These are phyloP conservation scores for Xylophagus ater DNA, from an alignment of 2,888 invertebrate species.

Conservation along the genomic window DNA sequence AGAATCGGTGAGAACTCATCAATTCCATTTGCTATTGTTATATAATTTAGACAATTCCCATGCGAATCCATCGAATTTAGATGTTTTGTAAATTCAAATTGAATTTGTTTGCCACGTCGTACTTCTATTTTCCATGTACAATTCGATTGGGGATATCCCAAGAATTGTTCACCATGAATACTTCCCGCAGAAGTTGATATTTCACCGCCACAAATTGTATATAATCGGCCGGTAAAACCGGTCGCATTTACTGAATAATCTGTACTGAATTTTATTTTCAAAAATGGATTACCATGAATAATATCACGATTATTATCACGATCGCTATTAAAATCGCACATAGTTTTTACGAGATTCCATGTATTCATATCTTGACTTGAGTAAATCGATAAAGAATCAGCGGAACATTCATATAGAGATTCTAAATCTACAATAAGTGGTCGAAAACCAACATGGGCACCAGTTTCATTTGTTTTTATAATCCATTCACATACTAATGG, in stretches of 20 bases:
- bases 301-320: conserved; percentile 29
- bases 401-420: conserved; percentile 41
- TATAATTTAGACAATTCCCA: conserved; percentile 34
- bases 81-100: conserved; percentile 51
- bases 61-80: conserved; percentile 41
- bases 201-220: conserved; percentile 57
- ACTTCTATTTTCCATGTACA: conserved; percentile 71
- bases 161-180: conserved; percentile 27
- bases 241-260: conserved; percentile 49
- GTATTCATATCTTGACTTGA: conserved; percentile 40
- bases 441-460: conserved; percentile 49
- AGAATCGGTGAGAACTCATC: conserved; percentile 59
- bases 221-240: conserved; percentile 54
- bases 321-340: conserved; percentile 46
- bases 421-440: conserved; percentile 52
- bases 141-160: conserved; percentile 16
- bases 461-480: conserved; percentile 45
- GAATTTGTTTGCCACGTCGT: conserved; percentile 57
- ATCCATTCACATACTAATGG: conserved; percentile 64
- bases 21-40: conserved; percentile 57
- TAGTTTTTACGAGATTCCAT: conserved; percentile 45
- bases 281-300: conserved; percentile 42
- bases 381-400: conserved; percentile 54
- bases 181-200: conserved; percentile 47
- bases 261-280: conserved; percentile 56